These are phyloP conservation scores for Anagyrus pseudococci DNA, from an alignment of 2,888 invertebrate genomes.

Conservation along the genomic window DNA sequence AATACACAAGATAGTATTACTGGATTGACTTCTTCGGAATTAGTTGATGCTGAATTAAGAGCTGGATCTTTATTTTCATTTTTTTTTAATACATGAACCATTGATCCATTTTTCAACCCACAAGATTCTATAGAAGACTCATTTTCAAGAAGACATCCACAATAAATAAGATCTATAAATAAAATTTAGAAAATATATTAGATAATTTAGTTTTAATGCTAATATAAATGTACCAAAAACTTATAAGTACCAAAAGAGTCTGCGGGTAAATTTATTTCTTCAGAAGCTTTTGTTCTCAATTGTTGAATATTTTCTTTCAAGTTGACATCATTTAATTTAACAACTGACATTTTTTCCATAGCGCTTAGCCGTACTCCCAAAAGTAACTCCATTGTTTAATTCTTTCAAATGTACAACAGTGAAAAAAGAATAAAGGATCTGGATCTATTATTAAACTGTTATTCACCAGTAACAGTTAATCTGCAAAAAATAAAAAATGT, in stretches of 20 bases:
- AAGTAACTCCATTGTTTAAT: slow-evolving; percentile 46
- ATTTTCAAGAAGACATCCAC: slow-evolving; percentile 74
- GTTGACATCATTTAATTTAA: slow-evolving; percentile 69
- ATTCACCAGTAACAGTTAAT: no score
- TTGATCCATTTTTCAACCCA: slow-evolving; percentile 67
- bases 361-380: slow-evolving; percentile 65
- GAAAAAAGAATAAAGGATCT: no score
- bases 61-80: slow-evolving; percentile 42
- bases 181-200: not conserved
- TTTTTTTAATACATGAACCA: slow-evolving; percentile 66
- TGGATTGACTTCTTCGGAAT: slow-evolving; percentile 67
- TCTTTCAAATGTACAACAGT: no score
- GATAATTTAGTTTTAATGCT: not conserved
- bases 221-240: slow-evolving; percentile 12
- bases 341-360: slow-evolving; percentile 63
- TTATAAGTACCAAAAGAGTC: slow-evolving; percentile 67
- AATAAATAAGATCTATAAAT: slow-evolving; percentile 71
- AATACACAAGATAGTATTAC: slow-evolving; percentile 70
- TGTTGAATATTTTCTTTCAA: slow-evolving; percentile 69
- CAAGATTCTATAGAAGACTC: slow-evolving; percentile 69
- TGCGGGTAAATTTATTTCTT: slow-evolving; percentile 66
- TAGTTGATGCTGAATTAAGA: not conserved
- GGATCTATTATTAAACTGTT: no score
- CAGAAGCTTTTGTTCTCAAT: slow-evolving; percentile 68
- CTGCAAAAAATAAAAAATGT: no score